These are phyloP conservation scores for Rhea americana DNA, from an alignment of 2,113 vertebrate genomes.

Conservation along the genomic window DNA sequence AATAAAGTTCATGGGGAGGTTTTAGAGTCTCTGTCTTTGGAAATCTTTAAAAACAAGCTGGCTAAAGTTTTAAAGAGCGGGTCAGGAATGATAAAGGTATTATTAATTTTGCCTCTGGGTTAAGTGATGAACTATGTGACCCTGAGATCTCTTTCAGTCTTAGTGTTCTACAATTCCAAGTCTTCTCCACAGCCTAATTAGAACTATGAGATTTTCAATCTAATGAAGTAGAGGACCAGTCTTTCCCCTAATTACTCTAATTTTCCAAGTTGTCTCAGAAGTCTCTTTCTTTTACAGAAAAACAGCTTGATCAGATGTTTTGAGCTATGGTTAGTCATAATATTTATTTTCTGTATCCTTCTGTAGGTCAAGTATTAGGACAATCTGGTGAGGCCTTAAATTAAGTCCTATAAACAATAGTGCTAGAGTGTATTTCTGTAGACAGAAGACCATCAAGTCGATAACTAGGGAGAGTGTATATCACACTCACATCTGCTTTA, in stretches of 20 bases:
- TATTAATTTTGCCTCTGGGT: neutral
- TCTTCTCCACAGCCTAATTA: neutral
- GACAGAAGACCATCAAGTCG: constrained; percentile 12
- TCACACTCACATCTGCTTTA: too few species aligned
- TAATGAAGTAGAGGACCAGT: neutral
- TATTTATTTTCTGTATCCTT: constrained; percentile 27
- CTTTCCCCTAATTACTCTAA: neutral
- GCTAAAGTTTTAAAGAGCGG: neutral
- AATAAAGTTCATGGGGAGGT: neutral
- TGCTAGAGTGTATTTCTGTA: neutral
- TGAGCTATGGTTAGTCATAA: neutral
- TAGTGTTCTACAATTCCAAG: neutral
- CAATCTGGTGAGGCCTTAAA: constrained; percentile 12
- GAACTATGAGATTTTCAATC: neutral
- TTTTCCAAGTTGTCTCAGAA: neutral
- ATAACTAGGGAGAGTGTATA: too few species aligned
- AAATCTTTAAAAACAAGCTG: neutral
- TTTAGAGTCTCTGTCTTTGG: neutral
- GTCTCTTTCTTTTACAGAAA: neutral
- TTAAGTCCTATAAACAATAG: neutral
- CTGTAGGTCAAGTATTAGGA: constrained; percentile 22
- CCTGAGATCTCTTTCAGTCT: neutral
- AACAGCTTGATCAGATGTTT: constrained; percentile 9
- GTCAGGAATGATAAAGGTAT: neutral
- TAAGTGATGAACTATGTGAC: neutral